These are phyloP conservation scores for Phainopepla nitens DNA, from an alignment of 2,113 vertebrate species.

Conservation along the genomic window DNA sequence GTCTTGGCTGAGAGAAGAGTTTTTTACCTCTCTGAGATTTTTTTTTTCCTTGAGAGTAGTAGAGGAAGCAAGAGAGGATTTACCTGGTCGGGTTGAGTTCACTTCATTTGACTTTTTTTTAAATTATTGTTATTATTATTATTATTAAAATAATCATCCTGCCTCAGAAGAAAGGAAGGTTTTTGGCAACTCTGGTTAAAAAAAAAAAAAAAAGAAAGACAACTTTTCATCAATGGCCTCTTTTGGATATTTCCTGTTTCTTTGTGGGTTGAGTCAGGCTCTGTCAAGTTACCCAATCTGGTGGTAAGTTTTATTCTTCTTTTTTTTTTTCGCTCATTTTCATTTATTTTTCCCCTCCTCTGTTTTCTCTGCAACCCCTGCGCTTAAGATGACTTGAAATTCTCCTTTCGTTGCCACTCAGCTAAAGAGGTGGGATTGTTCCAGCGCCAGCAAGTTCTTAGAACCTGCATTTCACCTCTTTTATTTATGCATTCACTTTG, in stretches of 20 bases:
- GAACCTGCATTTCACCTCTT: constrained; percentile 55
- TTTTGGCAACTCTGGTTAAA: constrained; percentile 30
- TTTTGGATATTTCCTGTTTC: constrained; percentile 86
- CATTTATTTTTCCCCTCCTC: constrained; percentile 22
- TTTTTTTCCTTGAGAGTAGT: constrained; percentile 63
- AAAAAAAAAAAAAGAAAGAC: constrained; percentile 20
- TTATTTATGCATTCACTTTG: constrained; percentile 56
- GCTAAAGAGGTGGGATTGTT: constrained; percentile 59
- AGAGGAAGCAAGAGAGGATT: constrained; percentile 58
- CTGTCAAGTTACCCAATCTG: constrained; percentile 90
- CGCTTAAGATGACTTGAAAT: constrained; percentile 43
- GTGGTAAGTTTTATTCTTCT: constrained; percentile 82
- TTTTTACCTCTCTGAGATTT: constrained; percentile 45
- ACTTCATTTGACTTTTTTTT: constrained; percentile 7
- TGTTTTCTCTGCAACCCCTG: constrained; percentile 32
- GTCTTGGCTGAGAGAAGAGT: constrained; percentile 72
- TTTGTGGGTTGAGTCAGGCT: constrained; percentile 81
- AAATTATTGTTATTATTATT: constrained; percentile 24
- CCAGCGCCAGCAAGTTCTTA: constrained; percentile 60
- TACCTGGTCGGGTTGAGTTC: constrained; percentile 32
- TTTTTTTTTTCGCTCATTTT: constrained; percentile 1
- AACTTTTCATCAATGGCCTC: constrained; percentile 80
- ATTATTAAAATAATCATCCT: constrained; percentile 29
- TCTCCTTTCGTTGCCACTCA: constrained; percentile 58
- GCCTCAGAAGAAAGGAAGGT: constrained; percentile 32